Evolutionary conservation across 2,888 invertebrate genomes (phyloP).

Genomic region (Sinentomon sp.): DNA sequence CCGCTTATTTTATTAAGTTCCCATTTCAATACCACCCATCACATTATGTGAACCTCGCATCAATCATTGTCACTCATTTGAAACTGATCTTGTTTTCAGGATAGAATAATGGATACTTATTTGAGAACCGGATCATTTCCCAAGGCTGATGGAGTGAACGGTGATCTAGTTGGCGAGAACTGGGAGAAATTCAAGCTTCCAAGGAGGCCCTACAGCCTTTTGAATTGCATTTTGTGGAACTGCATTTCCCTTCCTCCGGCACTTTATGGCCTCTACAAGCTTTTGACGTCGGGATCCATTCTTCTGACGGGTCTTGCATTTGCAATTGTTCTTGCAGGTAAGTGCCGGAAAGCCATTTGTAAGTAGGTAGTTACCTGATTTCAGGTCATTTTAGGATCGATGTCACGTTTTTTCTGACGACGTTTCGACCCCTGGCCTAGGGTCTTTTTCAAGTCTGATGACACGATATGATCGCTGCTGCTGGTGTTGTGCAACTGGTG

Average conservation of each 20-base stretch:
- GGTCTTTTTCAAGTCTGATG: too few species aligned
- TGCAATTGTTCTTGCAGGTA: slow-evolving; percentile 43
- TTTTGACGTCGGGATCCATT: slow-evolving; percentile 42
- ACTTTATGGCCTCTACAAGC: slow-evolving; percentile 34
- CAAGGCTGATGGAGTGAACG: slow-evolving; percentile 37
- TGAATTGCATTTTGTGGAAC: slow-evolving; percentile 45
- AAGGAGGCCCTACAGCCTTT: slow-evolving; percentile 33
- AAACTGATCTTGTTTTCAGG: slow-evolving; percentile 28
- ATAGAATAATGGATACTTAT: slow-evolving; percentile 43
- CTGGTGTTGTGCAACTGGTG: too few species aligned
- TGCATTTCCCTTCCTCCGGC: slow-evolving; percentile 36
- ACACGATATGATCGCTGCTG: too few species aligned
- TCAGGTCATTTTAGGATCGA: too few species aligned
- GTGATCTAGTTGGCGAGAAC: slow-evolving; percentile 20
- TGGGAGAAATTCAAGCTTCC: slow-evolving; percentile 28
- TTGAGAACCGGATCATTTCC: slow-evolving; percentile 49
- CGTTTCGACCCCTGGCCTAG: too few species aligned
- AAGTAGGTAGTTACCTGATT: too few species aligned
- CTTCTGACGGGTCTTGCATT: slow-evolving; percentile 36
- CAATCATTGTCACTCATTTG: too few species aligned
- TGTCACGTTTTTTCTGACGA: too few species aligned
- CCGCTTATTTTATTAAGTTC: too few species aligned
- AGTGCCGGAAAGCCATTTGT: too few species aligned
- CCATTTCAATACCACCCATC: too few species aligned
- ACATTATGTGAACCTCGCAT: too few species aligned